These are phyloP conservation scores for Ctenosaura bakeri DNA, from an alignment of 2,797 vertebrate species.

Conservation along the genomic window DNA sequence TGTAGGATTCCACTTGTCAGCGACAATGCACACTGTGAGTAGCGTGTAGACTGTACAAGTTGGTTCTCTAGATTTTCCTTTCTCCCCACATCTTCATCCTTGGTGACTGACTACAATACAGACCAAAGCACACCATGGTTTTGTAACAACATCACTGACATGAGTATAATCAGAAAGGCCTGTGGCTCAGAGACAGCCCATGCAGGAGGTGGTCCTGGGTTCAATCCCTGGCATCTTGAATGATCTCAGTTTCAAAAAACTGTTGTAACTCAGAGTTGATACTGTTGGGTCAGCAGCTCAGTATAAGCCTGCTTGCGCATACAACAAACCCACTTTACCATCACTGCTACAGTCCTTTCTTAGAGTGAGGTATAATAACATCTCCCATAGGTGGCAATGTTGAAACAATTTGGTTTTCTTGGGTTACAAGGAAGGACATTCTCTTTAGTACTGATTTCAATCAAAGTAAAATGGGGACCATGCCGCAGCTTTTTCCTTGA, in stretches of 20 bases:
- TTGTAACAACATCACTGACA: background rate
- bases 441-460: background rate
- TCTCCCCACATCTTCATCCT: background rate
- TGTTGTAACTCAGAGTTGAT: background rate
- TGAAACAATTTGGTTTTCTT: background rate
- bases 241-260: too few species aligned
- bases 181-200: background rate
- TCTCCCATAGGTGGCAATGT: background rate
- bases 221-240: background rate
- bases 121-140: fast-evolving
- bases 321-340: background rate
- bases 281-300: background rate
- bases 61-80: background rate
- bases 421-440: background rate
- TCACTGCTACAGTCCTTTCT: background rate
- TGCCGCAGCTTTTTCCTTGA: background rate
- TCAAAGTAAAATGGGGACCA: background rate
- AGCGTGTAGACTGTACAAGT: too few species aligned
- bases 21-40: background rate
- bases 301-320: background rate
- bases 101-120: background rate
- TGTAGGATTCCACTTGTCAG: background rate
- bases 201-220: background rate
- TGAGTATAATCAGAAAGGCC: background rate
- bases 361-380: background rate